Base-by-base conservation (phyloP, 2,797 vertebrate genomes). In the Pseudochirops cupreus region DNA sequence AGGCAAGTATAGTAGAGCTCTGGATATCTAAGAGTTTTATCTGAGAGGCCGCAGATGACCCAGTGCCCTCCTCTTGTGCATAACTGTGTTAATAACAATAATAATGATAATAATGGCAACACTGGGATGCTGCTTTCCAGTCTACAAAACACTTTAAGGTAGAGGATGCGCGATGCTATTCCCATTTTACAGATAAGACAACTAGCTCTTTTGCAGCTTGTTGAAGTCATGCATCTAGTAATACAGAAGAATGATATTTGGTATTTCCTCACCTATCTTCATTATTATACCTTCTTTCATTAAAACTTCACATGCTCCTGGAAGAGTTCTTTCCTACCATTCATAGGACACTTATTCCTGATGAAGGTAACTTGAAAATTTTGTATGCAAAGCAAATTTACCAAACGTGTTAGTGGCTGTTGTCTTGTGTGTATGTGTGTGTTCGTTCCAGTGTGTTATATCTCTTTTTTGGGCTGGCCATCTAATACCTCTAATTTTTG, bases 321-420 rank as follows among this genome's bases (percentile, higher is more conserved):
- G 13, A 57, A 29, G 91, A 5, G 33, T 53, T 91, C 87, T 92
- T 91, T 95, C 92, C 18, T 92, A 74, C 90, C 67, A 0, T 95
- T 56, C 46, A 9, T 39, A 39, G 74, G 92, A 92, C 59, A 90
- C 93, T 93, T 91, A 31, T 94, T 93, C 50, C 92, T 53, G 89
- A 94, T n/a, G 92, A 21, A 93, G 57, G 16, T 24, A n/a, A 92
- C 53, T 92, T 24, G 92, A 52, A 95, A 62, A 92, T 7, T 74
- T 52, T 96, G 95, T 92, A 59, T 92, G 33, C 33, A 67, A n/a
- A 67, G 31, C 16, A 14, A 67, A 67, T 67, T 74, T 74, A 74
- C 16, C 14, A 16, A 74, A 74, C n/a, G 39, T 39, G 1, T 74
- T 74, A 74, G n/a, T 74, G 67, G 67, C 16, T 74, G 5, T 67